phyloP scores from a whole-genome alignment of 2,797 vertebrate genomes.

The Parotocinclus haroldoi region DNA sequence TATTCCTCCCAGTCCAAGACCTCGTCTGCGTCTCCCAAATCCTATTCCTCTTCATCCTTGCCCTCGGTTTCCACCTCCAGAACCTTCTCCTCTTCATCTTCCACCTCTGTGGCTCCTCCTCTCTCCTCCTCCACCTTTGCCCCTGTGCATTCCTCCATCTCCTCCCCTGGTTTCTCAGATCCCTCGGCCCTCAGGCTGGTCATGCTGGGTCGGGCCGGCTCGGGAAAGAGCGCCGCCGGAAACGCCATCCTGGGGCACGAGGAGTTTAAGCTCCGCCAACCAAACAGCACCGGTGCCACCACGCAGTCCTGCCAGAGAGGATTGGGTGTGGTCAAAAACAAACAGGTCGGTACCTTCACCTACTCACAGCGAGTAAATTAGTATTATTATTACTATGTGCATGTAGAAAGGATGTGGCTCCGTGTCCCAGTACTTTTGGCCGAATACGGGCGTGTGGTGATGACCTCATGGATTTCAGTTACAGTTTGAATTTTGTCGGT shows the following conservation, averaged over 20 bases:
- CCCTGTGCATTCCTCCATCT: background rate
- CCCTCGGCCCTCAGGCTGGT: slow-evolving; percentile 65
- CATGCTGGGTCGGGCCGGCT: slow-evolving; percentile 65
- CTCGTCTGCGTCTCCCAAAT: slow-evolving; percentile 8
- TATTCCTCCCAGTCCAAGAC: background rate
- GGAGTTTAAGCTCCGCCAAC: slow-evolving; percentile 53
- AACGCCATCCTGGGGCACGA: slow-evolving; percentile 64
- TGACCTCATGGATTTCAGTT: no score
- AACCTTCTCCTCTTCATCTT: background rate
- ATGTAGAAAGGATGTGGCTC: no score
- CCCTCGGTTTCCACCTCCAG: background rate
- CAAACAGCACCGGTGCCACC: slow-evolving; percentile 43
- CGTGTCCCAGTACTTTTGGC: no score
- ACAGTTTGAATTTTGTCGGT: no score
- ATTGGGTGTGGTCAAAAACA: slow-evolving; percentile 55
- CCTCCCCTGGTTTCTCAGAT: slow-evolving; percentile 40
- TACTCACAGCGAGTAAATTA: background rate
- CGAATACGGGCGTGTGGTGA: no score
- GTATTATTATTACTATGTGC: background rate
- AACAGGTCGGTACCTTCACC: slow-evolving; percentile 51
- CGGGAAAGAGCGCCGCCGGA: slow-evolving; percentile 70
- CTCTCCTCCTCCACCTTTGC: slow-evolving; percentile 12
- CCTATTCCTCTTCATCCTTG: background rate
- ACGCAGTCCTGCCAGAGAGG: slow-evolving; percentile 66
- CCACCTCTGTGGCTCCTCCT: background rate